Base-by-base conservation (phyloP, 2,113 vertebrate genomes). In the Dicrurus megarhynchus region DNA sequence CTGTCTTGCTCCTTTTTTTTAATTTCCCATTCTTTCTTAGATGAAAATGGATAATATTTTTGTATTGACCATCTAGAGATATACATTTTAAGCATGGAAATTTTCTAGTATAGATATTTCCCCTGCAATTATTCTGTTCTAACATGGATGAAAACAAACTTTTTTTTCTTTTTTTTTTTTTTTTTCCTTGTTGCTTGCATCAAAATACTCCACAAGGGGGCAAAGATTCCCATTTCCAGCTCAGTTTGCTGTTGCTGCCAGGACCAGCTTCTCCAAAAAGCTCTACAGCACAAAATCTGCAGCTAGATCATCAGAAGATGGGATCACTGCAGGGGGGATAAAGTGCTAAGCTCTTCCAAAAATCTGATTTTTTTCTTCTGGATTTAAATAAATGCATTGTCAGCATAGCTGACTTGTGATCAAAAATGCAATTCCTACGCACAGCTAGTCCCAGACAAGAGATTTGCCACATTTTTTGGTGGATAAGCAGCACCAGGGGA, bases 151-250 rank as follows among this genome's bases (percentile, higher is more conserved):
- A 80, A 74, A 92, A 30, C n/a, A 88, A 95, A 92, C 75, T 83
- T 85, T 64, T 28, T 30, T 28, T 6, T 16, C 2, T 1, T 0
- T 23, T 37, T 3, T 33, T 50, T 56, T 39, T 8, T 2, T 59
- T 55, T 35, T 8, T 2, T 59, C 7, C 42, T 53, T 53, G 30
- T 79, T 93, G 89, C 52, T 78, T 94, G 30, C 52, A 94, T 95
- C 92, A 44, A 78, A 90, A 86, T 44, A 49, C 44, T 94, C 96
- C 93, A 97, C 95, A 90, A 92, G 95, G 88, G 95, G 95, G 93
- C 95, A 92, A 78, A 94, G 55, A 92, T 77, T 86, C 42, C 74
- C 53, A 53, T 73, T 90, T 67, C 55, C 64, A 89, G 39, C 75
- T 93, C 47, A 0, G 39, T 85, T 91, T 74, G 37, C 70, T 86